Evolutionary conservation across 2,113 vertebrate species (phyloP), one percentile per base, ranked within the genome.

Genomic region (Albula glossodonta): DNA sequence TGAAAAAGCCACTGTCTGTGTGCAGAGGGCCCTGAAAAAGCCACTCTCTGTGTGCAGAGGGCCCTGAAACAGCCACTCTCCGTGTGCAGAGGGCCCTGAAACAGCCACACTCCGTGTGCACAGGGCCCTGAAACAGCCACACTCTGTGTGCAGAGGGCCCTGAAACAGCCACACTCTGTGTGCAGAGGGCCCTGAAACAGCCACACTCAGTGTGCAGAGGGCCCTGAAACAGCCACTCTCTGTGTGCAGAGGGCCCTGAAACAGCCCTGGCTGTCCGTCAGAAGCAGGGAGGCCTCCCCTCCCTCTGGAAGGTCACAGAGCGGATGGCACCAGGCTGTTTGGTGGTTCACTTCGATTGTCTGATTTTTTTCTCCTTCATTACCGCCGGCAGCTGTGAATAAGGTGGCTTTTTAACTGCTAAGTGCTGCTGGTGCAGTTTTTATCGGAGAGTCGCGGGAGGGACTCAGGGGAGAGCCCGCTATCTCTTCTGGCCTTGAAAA

Each of bases 401-500:
- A 94, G 95, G 95, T 92, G 93, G 91, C 87, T 87, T 90, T 92
- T 93, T 90, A 96, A 96, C 95, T 94, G 96, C 93, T 97, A 98
- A 99, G 97, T 98, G 96, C 96, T 96, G 95, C 95, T 95, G 94
- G 95, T 94, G 96, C 94, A 94, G 95, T 94, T 96, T 41, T 96
- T 96, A 96, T 96, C 94, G 77, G 95, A 92, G 93, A 94, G 96
- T 96, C 94, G 93, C 96, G 96, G 94, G 93, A 81, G 31, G 90
- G 95, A 93, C 97, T 97, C 97, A 19, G 89, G 98, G 97, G 98
- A 97, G 92, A 92, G 81, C 95, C 31, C 89, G 92, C 95, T 96
- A 95, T 97, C 97, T 97, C 97, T 95, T 95, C 93, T 96, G 95
- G 95, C 94, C 96, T 92, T 97, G 97, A 97, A 99, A 99, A 99